Evolutionary conservation across 2,113 vertebrate genomes (phyloP).

Genomic region (Sclerurus mexicanus): DNA sequence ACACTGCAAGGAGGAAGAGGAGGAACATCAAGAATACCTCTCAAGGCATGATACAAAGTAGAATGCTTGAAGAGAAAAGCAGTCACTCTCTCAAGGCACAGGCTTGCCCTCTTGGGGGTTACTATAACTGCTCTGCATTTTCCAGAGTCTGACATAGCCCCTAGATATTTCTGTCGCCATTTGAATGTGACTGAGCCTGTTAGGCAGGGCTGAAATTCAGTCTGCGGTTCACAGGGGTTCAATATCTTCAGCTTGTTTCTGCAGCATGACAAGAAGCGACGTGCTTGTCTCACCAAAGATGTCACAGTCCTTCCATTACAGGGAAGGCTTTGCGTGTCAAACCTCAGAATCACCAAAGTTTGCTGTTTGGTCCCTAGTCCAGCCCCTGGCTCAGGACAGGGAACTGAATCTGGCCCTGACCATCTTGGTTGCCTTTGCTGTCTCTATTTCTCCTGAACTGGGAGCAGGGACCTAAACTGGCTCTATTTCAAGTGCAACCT

Average conservation of each 20-base stretch:
- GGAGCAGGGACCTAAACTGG: not conserved
- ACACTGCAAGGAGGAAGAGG: not conserved
- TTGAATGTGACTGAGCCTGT: not conserved
- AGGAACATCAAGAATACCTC: not conserved
- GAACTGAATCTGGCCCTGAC: not conserved
- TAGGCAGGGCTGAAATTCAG: not conserved
- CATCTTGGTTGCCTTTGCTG: not conserved
- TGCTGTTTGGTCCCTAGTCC: not conserved
- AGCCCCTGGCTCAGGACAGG: not conserved
- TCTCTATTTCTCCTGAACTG: not conserved
- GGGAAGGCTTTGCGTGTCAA: not conserved
- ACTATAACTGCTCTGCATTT: not conserved
- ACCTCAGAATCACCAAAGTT: not conserved
- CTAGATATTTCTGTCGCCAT: not conserved
- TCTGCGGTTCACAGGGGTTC: not conserved
- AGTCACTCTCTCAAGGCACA: not conserved
- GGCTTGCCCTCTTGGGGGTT: not conserved
- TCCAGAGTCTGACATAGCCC: not conserved
- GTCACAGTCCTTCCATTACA: not conserved
- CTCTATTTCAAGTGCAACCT: not conserved
- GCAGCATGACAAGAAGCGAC: accelerated
- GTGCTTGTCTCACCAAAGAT: not conserved
- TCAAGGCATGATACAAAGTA: accelerated
- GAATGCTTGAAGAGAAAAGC: not conserved
- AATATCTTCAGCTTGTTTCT: not conserved